Percentiles rank a stretch among this genome's conserved stretches.
Conservation (phyloP, 2,888 invertebrate species). For the Cecidostiba fungosa region DNA sequence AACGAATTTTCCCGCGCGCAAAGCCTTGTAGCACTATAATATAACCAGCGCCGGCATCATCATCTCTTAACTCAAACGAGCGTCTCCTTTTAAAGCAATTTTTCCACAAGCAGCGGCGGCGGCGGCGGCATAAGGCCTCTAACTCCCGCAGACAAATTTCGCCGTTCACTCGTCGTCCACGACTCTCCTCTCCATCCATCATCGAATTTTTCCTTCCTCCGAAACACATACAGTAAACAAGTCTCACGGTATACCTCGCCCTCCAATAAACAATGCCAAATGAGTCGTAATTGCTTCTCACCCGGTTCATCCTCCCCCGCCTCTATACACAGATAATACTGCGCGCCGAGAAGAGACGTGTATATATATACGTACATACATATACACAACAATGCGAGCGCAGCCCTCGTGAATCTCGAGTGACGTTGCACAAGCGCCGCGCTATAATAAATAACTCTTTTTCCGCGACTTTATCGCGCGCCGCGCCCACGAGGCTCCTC, state of each 20-base stretch:
- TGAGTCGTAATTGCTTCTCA: constrained; percentile 8
- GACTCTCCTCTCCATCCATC: background rate
- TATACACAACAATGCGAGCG: constrained; percentile 3
- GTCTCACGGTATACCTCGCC: background rate
- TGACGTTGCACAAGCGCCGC: constrained; percentile 31
- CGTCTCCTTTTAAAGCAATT: constrained; percentile 9
- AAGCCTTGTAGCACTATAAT: background rate
- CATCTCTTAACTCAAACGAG: background rate
- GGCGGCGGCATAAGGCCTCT: no score
- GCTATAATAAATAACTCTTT: constrained; percentile 19
- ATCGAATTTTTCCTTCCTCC: background rate
- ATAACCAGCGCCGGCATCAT: background rate
- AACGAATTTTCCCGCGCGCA: background rate
- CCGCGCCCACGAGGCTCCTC: constrained; percentile 1
- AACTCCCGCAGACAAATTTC: background rate
- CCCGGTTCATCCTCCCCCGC: constrained; percentile 6
- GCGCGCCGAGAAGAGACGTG: background rate
- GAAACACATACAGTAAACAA: background rate
- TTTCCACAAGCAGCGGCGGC: background rate
- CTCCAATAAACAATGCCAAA: constrained; percentile 5
- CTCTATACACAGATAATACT: background rate
- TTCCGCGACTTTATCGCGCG: constrained; percentile 4
- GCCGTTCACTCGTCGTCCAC: background rate
- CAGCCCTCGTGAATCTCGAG: constrained; percentile 3
- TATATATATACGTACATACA: background rate